Conservation (phyloP, 2,113 vertebrate genomes). For the Thunnus maccoyii region DNA sequence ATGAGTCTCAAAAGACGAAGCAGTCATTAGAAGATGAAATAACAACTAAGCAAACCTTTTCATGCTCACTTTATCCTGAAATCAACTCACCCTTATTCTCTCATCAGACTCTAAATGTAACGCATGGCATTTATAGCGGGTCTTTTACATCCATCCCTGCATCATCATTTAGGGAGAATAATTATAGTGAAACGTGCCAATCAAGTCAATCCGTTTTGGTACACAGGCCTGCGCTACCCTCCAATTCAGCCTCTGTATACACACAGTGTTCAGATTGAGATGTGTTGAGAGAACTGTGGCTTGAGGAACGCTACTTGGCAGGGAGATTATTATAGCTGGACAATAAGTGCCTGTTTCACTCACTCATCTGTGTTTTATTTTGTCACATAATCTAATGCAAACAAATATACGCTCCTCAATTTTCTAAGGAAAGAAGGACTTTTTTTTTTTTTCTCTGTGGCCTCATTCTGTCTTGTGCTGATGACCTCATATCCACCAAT, state of each 20-base stretch:
- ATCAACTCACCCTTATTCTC: not conserved
- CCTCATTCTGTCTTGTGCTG: conserved; percentile 16
- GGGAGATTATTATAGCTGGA: not conserved
- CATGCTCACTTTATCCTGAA: conserved; percentile 20
- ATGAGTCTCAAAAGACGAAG: conserved; percentile 3
- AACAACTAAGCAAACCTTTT: conserved; percentile 12
- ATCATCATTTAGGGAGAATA: conserved; percentile 49
- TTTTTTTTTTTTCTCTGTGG: not conserved
- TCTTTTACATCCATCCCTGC: conserved; percentile 6
- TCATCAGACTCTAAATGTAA: conserved; percentile 21
- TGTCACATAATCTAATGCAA: conserved; percentile 13
- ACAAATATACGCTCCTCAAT: not conserved
- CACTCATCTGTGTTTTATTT: not conserved
- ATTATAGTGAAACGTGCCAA: conserved; percentile 59
- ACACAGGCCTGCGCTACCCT: conserved; percentile 20
- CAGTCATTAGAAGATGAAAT: not conserved
- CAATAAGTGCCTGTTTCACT: not conserved
- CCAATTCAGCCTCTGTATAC: conserved; percentile 6
- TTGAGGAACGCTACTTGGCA: conserved; percentile 2
- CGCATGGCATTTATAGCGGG: not conserved
- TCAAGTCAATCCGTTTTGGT: conserved; percentile 42
- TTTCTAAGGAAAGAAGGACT: not conserved
- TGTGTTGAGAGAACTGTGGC: conserved; percentile 32
- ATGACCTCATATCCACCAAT: conserved; percentile 30
- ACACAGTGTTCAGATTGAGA: conserved; percentile 7